Evolutionary conservation across 1,140 invertebrate genomes (phyloP).

Genomic region (Sitophilus oryzae): DNA sequence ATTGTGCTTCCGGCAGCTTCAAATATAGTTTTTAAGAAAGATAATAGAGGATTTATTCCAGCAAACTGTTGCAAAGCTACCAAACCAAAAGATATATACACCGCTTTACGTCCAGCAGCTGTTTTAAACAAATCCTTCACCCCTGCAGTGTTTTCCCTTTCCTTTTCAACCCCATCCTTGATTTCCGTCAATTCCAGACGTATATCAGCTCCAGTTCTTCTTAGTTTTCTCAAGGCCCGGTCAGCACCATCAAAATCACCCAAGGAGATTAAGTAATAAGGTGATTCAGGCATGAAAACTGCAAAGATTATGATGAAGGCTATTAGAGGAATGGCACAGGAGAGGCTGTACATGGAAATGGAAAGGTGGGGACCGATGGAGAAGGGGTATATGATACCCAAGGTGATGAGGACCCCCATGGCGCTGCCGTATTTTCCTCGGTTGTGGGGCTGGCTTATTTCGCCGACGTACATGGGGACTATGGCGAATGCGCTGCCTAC

Average conservation of each 20-base stretch:
- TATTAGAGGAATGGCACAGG: conserved; percentile 45
- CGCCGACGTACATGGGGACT: conserved; percentile 49
- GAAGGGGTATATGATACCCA: conserved; percentile 45
- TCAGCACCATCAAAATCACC: conserved; percentile 55
- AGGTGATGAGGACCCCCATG: conserved; percentile 30
- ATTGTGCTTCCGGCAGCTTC: conserved; percentile 55
- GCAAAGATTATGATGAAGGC: conserved; percentile 51
- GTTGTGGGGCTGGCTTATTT: conserved; percentile 38
- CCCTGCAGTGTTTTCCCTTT: conserved; percentile 35
- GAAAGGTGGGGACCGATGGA: conserved; percentile 52
- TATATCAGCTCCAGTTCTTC: conserved; percentile 46
- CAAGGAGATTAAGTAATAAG: conserved; percentile 59
- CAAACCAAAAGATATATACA: conserved; percentile 68
- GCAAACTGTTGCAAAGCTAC: conserved; percentile 84
- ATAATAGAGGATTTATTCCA: conserved; percentile 81
- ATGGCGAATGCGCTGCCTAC: conserved; percentile 48
- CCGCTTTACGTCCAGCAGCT: conserved; percentile 55
- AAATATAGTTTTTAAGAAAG: conserved; percentile 72
- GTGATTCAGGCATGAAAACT: conserved; percentile 62
- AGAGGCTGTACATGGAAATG: conserved; percentile 51
- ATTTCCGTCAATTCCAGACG: conserved; percentile 20
- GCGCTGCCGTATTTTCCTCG: conserved; percentile 30
- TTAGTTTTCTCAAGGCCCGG: conserved; percentile 55
- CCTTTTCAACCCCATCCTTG: conserved; percentile 13
- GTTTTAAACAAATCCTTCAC: conserved; percentile 20